phyloP scores from a whole-genome alignment of 1,140 invertebrate genomes.

The Kradibia gibbosae region DNA sequence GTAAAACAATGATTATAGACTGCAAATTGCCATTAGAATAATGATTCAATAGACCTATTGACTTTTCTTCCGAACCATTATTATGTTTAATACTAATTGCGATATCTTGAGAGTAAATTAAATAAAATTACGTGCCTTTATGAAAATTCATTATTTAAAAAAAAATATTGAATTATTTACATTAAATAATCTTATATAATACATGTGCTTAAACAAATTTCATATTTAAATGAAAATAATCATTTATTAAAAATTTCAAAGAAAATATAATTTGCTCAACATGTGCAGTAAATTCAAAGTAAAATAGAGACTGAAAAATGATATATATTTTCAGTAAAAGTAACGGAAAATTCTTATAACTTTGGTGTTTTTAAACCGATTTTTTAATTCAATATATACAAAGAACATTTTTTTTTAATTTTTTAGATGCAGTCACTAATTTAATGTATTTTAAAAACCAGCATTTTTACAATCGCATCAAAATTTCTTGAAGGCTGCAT shows the following conservation, averaged over 20 bases:
- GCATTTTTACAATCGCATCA: slow-evolving; percentile 31
- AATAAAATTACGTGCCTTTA: slow-evolving; percentile 37
- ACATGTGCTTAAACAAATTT: slow-evolving; percentile 3
- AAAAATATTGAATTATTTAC: slow-evolving; percentile 11
- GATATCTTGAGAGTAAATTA: not conserved
- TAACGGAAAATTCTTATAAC: not conserved
- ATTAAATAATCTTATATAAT: not conserved
- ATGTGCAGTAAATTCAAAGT: not conserved
- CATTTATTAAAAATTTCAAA: not conserved
- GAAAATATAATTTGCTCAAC: not conserved
- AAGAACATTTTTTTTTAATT: not conserved
- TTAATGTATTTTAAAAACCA: not conserved
- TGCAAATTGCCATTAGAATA: not conserved
- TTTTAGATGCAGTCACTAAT: not conserved
- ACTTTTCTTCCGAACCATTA: not conserved
- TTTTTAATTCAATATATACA: not conserved
- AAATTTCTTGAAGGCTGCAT: slow-evolving; percentile 35
- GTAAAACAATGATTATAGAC: not conserved
- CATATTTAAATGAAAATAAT: not conserved
- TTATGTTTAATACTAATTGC: not conserved
- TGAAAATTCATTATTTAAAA: slow-evolving; percentile 20
- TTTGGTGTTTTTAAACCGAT: not conserved
- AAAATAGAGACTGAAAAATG: not conserved
- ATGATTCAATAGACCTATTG: not conserved
- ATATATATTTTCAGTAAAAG: not conserved